These are phyloP conservation scores for Synanthedon formicaeformis DNA, from an alignment of 2,888 invertebrate genomes.

Conservation along the genomic window DNA sequence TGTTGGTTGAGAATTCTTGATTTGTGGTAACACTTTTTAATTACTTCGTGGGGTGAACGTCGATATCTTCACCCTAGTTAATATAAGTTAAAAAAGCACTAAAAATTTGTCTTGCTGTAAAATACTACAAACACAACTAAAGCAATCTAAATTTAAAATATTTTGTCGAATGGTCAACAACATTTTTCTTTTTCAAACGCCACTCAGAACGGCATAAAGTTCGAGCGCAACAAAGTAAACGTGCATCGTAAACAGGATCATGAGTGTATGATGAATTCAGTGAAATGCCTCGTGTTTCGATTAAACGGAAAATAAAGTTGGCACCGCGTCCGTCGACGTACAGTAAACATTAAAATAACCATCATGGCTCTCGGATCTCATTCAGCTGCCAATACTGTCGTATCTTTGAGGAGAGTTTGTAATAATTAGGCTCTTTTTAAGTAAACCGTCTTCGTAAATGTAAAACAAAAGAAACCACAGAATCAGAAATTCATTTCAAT, in stretches of 20 bases:
- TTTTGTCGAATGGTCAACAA: not conserved
- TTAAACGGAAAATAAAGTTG: conserved; percentile 54
- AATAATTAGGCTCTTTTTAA: no score
- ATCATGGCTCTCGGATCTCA: conserved; percentile 28
- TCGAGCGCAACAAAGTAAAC: conserved; percentile 25
- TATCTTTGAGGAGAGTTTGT: not conserved
- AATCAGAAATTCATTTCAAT: no score
- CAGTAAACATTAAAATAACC: conserved; percentile 50
- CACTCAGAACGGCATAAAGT: conserved; percentile 18
- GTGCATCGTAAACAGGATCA: conserved; percentile 34
- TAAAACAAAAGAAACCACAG: no score
- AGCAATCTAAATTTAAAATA: no score
- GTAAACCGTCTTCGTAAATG: no score
- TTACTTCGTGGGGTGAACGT: no score
- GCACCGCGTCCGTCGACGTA: conserved; percentile 41
- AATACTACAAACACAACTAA: no score
- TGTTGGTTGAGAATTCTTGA: no score
- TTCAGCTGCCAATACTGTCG: conserved; percentile 35
- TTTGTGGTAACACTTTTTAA: no score
- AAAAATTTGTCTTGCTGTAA: no score
- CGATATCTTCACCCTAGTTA: no score
- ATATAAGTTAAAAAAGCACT: no score
- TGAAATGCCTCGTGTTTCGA: conserved; percentile 51
- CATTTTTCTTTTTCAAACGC: conserved; percentile 8
- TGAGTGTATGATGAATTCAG: conserved; percentile 40